Evolutionary conservation across 2,113 vertebrate genomes (phyloP).

Genomic region (Ancistrus triradiatus): DNA sequence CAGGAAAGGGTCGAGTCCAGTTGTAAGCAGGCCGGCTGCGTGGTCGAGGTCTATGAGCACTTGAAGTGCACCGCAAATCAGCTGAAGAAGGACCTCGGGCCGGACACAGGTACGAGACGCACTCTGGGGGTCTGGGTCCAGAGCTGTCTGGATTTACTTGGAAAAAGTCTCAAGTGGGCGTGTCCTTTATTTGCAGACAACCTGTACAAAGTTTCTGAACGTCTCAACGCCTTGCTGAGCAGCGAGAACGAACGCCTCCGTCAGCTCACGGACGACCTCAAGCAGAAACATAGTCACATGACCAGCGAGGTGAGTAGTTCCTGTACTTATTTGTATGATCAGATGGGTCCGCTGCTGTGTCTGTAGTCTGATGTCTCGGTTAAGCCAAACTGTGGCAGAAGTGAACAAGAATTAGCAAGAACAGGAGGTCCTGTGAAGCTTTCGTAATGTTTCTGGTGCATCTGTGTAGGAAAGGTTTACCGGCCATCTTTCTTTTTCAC

Average conservation of each 20-base stretch:
- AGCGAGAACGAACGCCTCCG: conserved; percentile 83
- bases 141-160: too few relatives aligned
- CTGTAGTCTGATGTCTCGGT: neutral
- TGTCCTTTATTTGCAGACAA: conserved; percentile 73
- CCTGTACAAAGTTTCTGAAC: conserved; percentile 75
- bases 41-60: conserved; percentile 81
- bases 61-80: conserved; percentile 69
- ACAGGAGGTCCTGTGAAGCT: too few relatives aligned
- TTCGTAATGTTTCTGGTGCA: too few relatives aligned
- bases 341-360: neutral
- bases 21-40: conserved; percentile 77
- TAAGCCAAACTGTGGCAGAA: too few relatives aligned
- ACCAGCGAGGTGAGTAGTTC: conserved; percentile 77
- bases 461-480: too few relatives aligned
- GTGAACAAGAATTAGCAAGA: too few relatives aligned
- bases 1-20: conserved; percentile 90
- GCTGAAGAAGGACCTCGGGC: conserved; percentile 60
- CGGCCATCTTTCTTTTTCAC: too few relatives aligned
- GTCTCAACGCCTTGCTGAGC: conserved; percentile 77
- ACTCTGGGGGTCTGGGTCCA: too few relatives aligned
- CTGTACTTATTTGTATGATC: neutral
- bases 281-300: conserved; percentile 88
- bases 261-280: conserved; percentile 82
- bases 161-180: too few relatives aligned
- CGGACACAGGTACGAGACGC: conserved; percentile 55